Base-by-base conservation (phyloP, 2,888 invertebrate genomes). In the Lottia gigantea region DNA sequence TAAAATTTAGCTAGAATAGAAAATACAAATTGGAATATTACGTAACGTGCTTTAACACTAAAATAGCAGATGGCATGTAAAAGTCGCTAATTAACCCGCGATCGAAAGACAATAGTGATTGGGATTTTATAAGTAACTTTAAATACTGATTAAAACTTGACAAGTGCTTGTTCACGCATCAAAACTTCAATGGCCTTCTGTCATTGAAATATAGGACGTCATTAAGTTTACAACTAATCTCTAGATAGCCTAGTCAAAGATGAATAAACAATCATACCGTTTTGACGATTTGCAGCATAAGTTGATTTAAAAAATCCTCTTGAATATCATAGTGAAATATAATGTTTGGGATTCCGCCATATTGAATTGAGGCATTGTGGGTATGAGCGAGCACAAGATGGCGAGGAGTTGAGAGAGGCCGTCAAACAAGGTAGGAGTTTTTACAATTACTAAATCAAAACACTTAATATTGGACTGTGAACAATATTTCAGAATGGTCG, bases 361-460 rank as follows among this genome's bases (percentile, higher is more conserved):
- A 47, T 74, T 74, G 74, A 68, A 55, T 61, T 61, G 23, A 46
- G 69, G 74, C 71, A 74, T 74, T 68, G 71, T 74, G 74, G 74
- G 74, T 71, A 74, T 69, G 74, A 71, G 71, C 64, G 61, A 71
- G 69, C 64, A 65, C 74, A 74, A 74, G 71, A 74, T 74, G 74
- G 74, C 74, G 74, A 74, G 69, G 46, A 71, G 68, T 67, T 69
- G 71, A 71, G 55, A 74, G 74, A 65, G 69, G 66, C 74, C 69
- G 74, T 66, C 15, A 62, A 64, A 74, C 67, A 67, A 74, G 74
- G 74, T 74, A 62, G 69, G 74, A 64, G 45, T 74, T 74, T 71
- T 71, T 25, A 55, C 61, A 61, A 65, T 65, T 69, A 64, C 49
- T 40, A 69, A 55, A 23, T 55, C 55, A 23, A 55, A 8, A 55